These are phyloP conservation scores for Lamproptera curius DNA, from an alignment of 2,888 invertebrate genomes.

Conservation along the genomic window DNA sequence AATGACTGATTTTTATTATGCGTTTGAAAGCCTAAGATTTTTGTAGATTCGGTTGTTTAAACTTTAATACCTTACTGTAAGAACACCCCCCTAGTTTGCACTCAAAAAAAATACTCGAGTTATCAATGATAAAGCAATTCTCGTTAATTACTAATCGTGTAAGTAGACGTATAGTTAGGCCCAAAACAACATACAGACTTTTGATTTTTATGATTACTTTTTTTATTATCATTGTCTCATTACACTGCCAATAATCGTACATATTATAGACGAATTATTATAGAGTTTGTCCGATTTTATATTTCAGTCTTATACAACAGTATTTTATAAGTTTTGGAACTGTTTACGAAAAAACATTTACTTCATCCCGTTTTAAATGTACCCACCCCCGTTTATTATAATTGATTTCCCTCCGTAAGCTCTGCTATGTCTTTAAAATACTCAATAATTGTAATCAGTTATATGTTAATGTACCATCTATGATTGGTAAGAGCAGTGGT, in stretches of 20 bases:
- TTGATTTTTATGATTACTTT: conserved; percentile 49
- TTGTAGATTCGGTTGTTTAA: conserved; percentile 71
- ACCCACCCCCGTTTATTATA: conserved; percentile 31
- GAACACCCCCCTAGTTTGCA: conserved; percentile 73
- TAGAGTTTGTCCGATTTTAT: conserved; percentile 74
- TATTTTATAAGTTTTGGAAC: conserved; percentile 70
- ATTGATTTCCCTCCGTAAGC: conserved; percentile 39
- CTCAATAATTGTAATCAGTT: conserved; percentile 22
- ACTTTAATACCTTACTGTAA: conserved; percentile 66
- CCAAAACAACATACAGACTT: conserved; percentile 30
- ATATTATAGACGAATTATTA: conserved; percentile 62
- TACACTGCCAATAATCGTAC: conserved; percentile 74
- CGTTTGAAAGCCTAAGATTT: conserved; percentile 75
- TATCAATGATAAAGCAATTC: conserved; percentile 70
- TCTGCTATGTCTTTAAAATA: conserved; percentile 48
- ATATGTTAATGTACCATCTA: not conserved
- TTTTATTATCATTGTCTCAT: conserved; percentile 57
- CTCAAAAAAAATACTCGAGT: conserved; percentile 58
- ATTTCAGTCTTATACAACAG: conserved; percentile 71
- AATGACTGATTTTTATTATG: conserved; percentile 78
- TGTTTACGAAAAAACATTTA: conserved; percentile 48
- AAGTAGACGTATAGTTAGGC: conserved; percentile 62
- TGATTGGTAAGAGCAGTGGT: not conserved
- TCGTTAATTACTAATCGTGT: conserved; percentile 72
- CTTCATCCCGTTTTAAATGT: conserved; percentile 25